phyloP scores from a whole-genome alignment of 2,888 invertebrate genomes.

The Melitaea athalia region DNA sequence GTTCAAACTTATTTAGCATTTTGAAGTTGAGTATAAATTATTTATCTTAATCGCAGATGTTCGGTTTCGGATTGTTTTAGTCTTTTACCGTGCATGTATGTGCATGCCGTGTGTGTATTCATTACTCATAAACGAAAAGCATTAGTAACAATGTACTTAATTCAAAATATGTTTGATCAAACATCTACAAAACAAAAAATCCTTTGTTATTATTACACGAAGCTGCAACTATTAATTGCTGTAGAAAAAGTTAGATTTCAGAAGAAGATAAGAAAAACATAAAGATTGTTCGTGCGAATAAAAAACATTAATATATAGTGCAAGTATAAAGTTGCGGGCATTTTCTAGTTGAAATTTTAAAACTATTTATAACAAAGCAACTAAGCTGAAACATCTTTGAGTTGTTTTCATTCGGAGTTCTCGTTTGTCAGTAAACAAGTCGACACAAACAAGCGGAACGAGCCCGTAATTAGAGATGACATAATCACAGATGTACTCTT shows the following conservation, averaged over 20 bases:
- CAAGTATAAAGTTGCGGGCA: conserved; percentile 5
- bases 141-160: neutral
- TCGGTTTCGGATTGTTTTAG: neutral
- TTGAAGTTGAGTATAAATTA: neutral
- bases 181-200: neutral
- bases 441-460: conserved; percentile 4
- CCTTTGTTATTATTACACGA: neutral
- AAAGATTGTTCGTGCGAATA: conserved; percentile 4
- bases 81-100: neutral
- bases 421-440: conserved; percentile 11
- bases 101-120: no score
- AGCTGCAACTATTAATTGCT: neutral
- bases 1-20: conserved; percentile 2
- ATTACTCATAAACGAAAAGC: neutral
- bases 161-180: neutral
- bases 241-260: neutral
- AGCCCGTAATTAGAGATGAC: conserved; percentile 21
- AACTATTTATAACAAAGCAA: conserved; percentile 14
- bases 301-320: conserved; percentile 4
- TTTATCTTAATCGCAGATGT: neutral
- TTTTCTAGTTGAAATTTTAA: conserved; percentile 9
- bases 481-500: conserved; percentile 16
- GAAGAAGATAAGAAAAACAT: neutral
- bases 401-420: conserved; percentile 11
- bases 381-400: conserved; percentile 12